Evolutionary conservation across 2,797 vertebrate genomes (phyloP).

Genomic region (Spinus olivaceus): DNA sequence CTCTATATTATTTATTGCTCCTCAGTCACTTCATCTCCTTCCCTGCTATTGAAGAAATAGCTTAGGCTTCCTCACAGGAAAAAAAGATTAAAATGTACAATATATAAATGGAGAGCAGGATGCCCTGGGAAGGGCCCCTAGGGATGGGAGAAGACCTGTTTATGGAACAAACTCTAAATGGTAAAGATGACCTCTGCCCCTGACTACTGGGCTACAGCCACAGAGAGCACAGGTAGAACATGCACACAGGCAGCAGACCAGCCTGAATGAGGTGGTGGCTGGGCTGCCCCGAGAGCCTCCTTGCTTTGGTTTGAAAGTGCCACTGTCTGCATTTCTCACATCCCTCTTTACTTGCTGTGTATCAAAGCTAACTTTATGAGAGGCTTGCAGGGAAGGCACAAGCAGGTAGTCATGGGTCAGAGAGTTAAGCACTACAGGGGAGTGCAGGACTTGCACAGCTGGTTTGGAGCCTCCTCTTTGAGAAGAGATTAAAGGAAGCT

Average conservation of each 20-base stretch:
- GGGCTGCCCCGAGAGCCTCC: accelerated
- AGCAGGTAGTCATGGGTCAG: background rate
- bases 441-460: background rate
- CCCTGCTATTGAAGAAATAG: background rate
- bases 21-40: background rate
- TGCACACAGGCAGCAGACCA: background rate
- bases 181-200: background rate
- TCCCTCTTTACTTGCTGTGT: background rate
- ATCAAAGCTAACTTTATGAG: background rate
- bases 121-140: background rate
- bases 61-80: background rate
- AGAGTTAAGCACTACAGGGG: background rate
- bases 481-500: background rate
- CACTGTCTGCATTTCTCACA: slow-evolving; percentile 36
- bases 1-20: background rate
- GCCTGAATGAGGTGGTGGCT: background rate
- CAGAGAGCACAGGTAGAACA: background rate
- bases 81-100: background rate
- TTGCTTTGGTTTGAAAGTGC: background rate
- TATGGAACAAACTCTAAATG: background rate
- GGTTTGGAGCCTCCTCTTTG: background rate
- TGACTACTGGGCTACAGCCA: background rate
- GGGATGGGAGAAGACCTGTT: background rate
- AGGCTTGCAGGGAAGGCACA: background rate
- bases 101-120: background rate